A percentile compares a stretch with the other conserved stretches of the same genome.
Evolutionary conservation across 1,140 invertebrate species (phyloP).

Genomic region (Drosophila auraria): DNA sequence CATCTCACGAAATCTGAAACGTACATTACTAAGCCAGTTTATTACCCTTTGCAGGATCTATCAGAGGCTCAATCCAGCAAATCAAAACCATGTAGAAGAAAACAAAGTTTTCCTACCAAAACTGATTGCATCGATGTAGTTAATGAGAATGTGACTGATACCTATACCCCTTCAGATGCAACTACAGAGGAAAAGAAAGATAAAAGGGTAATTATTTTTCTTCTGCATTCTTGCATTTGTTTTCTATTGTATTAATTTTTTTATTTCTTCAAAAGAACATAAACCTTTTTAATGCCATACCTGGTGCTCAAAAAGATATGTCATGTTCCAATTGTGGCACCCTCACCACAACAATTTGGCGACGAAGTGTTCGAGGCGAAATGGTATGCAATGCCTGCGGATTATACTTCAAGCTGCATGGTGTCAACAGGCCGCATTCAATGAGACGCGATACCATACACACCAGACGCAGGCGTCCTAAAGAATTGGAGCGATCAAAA

Average conservation of each 20-base stretch:
- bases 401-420: conserved; percentile 96
- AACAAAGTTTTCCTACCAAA: conserved; percentile 84
- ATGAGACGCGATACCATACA: conserved; percentile 99
- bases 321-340: conserved; percentile 94
- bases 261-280: conserved; percentile 35
- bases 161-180: conserved; percentile 52
- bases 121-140: conserved; percentile 63
- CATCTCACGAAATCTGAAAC: too few relatives aligned
- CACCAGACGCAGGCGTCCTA: conserved; percentile 95
- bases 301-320: conserved; percentile 88
- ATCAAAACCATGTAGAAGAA: conserved; percentile 78
- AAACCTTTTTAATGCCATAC: conserved; percentile 53
- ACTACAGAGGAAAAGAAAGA: conserved; percentile 64
- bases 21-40: background rate
- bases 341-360: conserved; percentile 96
- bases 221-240: background rate
- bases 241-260: background rate
- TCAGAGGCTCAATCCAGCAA: conserved; percentile 68
- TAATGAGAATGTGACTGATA: conserved; percentile 55
- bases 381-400: conserved; percentile 98
- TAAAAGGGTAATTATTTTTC: conserved; percentile 54
- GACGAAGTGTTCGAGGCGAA: conserved; percentile 94
- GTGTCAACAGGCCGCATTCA: conserved; percentile 94
- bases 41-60: conserved; percentile 49
- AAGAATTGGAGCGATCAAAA: conserved; percentile 88